phyloP scores from a whole-genome alignment of 2,888 invertebrate species.

The Scaeva pyrastri region DNA sequence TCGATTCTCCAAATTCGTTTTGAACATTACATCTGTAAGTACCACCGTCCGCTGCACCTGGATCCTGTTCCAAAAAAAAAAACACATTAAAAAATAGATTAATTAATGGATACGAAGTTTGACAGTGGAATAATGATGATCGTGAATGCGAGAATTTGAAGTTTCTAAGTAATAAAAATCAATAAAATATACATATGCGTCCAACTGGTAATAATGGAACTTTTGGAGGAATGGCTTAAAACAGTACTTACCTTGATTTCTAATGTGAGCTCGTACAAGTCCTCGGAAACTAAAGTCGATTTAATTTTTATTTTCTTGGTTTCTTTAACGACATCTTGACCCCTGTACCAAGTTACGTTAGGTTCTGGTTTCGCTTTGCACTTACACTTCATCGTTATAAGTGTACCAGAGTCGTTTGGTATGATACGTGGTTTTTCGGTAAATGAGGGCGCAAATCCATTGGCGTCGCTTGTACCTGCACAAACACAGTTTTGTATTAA shows the following conservation, averaged over 20 bases:
- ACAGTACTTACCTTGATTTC: slow-evolving; percentile 89
- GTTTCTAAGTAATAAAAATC: too few relatives aligned
- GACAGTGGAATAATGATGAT: too few relatives aligned
- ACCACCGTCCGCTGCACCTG: slow-evolving; percentile 92
- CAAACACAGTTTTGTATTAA: slow-evolving; percentile 79
- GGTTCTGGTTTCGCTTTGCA: slow-evolving; percentile 98
- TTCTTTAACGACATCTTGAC: slow-evolving; percentile 93
- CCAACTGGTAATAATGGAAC: too few relatives aligned
- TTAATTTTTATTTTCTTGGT: slow-evolving; percentile 93
- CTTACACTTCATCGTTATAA: slow-evolving; percentile 98
- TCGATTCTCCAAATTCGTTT: slow-evolving; percentile 98
- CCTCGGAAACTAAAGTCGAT: slow-evolving; percentile 91
- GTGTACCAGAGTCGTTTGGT: slow-evolving; percentile 98
- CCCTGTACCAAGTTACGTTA: slow-evolving; percentile 97
- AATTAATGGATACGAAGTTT: background rate
- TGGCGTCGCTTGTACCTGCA: slow-evolving; percentile 93
- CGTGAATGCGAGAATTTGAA: too few relatives aligned
- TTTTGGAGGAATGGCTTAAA: background rate
- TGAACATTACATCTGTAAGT: slow-evolving; percentile 96
- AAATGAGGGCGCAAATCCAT: slow-evolving; percentile 97
- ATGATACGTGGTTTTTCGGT: slow-evolving; percentile 99
- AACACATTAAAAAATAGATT: background rate
- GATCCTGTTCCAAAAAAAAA: slow-evolving; percentile 86
- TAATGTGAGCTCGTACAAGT: slow-evolving; percentile 92
- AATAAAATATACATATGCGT: too few relatives aligned